Percentiles rank a stretch among this genome's conserved stretches.
phyloP scores from a whole-genome alignment of 2,797 vertebrate species.

The Epinephelus malabaricus region DNA sequence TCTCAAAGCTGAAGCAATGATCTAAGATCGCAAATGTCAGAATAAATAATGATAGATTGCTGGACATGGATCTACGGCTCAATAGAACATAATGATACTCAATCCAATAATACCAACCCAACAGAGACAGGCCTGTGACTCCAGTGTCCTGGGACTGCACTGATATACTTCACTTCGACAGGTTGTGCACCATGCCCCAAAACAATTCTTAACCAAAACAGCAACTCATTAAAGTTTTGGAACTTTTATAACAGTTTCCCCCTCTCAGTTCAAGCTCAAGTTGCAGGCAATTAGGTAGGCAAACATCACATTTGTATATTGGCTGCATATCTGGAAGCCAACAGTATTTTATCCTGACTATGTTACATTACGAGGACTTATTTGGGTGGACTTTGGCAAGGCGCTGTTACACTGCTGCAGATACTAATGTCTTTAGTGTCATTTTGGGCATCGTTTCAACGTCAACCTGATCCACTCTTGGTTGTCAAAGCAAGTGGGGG shows the following conservation, averaged over 20 bases:
- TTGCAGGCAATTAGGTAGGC: constrained; percentile 31
- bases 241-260: constrained; percentile 26
- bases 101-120: background rate
- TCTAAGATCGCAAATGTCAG: constrained; percentile 33
- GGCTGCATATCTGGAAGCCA: constrained; percentile 24
- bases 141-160: background rate
- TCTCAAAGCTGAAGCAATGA: constrained; percentile 15
- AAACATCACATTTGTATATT: constrained; percentile 38
- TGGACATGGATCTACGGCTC: background rate
- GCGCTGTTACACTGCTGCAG: constrained; percentile 29
- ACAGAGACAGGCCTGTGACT: constrained; percentile 24
- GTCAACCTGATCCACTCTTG: constrained; percentile 11
- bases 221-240: constrained; percentile 24
- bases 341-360: constrained; percentile 31
- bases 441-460: constrained; percentile 42
- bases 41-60: constrained; percentile 19
- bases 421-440: constrained; percentile 37
- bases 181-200: background rate
- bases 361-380: constrained; percentile 36
- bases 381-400: constrained; percentile 48
- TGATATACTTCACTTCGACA: constrained; percentile 35
- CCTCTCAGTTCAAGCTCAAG: constrained; percentile 13
- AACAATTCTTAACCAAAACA: constrained; percentile 29
- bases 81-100: constrained; percentile 16
- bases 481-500: constrained; percentile 12